Percentiles rank a stretch among this genome's conserved stretches.
Conservation (phyloP, 2,888 invertebrate genomes). For the Busseola fusca region DNA sequence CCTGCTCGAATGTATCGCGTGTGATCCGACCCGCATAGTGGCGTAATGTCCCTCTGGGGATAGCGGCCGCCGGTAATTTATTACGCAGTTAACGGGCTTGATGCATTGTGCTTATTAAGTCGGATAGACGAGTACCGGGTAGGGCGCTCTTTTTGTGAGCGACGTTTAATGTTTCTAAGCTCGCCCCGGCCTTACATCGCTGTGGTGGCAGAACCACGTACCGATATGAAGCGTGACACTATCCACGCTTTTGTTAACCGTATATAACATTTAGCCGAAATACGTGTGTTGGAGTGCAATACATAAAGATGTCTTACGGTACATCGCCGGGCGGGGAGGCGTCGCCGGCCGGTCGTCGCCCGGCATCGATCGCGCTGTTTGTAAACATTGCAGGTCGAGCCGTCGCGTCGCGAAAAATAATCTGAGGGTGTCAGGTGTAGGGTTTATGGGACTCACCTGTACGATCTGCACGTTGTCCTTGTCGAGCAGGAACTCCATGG, state of each 20-base stretch:
- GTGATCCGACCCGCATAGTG: slow-evolving; percentile 71
- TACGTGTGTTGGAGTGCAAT: slow-evolving; percentile 34
- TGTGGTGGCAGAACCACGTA: slow-evolving; percentile 45
- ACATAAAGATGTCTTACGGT: slow-evolving; percentile 50
- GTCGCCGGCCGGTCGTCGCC: slow-evolving; percentile 72
- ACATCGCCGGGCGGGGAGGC: slow-evolving; percentile 39
- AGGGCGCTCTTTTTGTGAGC: slow-evolving; percentile 53
- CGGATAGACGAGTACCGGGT: slow-evolving; percentile 25
- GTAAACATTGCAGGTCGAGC: slow-evolving; percentile 79
- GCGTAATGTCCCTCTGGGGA: slow-evolving; percentile 71
- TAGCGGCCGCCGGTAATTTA: slow-evolving; percentile 62
- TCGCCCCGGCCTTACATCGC: slow-evolving; percentile 38
- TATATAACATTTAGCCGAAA: slow-evolving; percentile 46
- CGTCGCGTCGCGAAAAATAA: slow-evolving; percentile 37
- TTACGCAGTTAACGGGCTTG: slow-evolving; percentile 62
- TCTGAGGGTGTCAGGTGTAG: slow-evolving; percentile 32
- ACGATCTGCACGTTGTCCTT: slow-evolving; percentile 96
- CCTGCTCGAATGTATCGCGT: slow-evolving; percentile 74
- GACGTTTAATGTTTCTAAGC: slow-evolving; percentile 45
- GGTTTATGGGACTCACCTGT: slow-evolving; percentile 91
- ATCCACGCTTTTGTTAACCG: slow-evolving; percentile 61
- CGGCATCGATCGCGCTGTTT: slow-evolving; percentile 83
- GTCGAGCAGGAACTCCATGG: slow-evolving; percentile 98
- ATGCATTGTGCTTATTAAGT: slow-evolving; percentile 64
- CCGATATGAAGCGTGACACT: slow-evolving; percentile 56